phyloP scores from a whole-genome alignment of 1,140 invertebrate species.

The Metopolophium dirhodum region DNA sequence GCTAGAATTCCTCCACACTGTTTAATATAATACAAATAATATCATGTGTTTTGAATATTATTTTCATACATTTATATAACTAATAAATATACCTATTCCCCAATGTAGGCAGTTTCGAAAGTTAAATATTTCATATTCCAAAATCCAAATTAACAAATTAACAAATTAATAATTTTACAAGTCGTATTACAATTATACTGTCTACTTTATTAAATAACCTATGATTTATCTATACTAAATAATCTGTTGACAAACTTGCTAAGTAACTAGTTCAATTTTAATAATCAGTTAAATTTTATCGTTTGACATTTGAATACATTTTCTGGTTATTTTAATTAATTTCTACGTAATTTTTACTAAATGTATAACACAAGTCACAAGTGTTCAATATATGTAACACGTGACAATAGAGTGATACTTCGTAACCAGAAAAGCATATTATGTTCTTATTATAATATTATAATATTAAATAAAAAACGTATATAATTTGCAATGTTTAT shows the following conservation, averaged over 20 bases:
- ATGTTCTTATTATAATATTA: neutral
- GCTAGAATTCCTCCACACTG: no score
- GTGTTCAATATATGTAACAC: neutral
- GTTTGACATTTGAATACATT: neutral
- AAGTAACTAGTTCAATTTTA: neutral
- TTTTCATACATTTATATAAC: no score
- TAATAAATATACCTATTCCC: no score
- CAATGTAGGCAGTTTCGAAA: neutral
- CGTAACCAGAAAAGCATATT: neutral
- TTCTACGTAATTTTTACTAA: neutral
- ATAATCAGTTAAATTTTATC: neutral
- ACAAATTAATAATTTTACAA: neutral
- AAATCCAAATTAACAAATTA: neutral
- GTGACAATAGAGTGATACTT: neutral
- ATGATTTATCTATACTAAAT: neutral
- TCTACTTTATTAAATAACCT: neutral
- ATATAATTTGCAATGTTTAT: neutral
- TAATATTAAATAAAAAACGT: neutral
- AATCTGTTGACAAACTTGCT: neutral
- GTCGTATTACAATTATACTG: neutral
- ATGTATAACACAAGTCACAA: neutral
- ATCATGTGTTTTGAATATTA: no score
- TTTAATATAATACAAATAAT: no score
- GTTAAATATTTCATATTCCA: neutral
- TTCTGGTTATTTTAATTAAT: neutral